These are phyloP conservation scores for Siniperca obscura DNA, from an alignment of 2,797 vertebrate species.

Conservation along the genomic window DNA sequence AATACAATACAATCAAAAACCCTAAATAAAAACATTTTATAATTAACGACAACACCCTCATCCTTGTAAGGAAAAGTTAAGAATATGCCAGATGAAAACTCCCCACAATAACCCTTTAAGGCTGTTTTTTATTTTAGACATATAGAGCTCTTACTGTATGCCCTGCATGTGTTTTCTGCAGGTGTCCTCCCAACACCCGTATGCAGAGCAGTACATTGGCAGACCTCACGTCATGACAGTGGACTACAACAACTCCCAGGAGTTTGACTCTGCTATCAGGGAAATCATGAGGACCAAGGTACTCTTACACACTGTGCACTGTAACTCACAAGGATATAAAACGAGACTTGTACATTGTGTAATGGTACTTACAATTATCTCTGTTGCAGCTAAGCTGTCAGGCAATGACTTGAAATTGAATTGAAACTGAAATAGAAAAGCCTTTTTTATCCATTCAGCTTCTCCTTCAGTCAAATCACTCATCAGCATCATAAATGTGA, in stretches of 20 bases:
- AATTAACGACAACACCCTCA: neutral
- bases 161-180: slow-evolving; percentile 59
- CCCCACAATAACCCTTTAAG: neutral
- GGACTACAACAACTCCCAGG: slow-evolving; percentile 94
- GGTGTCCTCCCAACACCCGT: slow-evolving; percentile 98
- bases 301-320: neutral
- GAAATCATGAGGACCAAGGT: slow-evolving; percentile 94
- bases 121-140: neutral
- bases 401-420: neutral
- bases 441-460: slow-evolving; percentile 10
- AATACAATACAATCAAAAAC: neutral
- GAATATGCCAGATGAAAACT: neutral
- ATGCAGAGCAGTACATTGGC: slow-evolving; percentile 94
- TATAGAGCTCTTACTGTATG: neutral
- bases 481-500: neutral
- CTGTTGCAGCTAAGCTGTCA: neutral
- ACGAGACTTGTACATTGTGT: neutral
- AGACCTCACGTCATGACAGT: slow-evolving; percentile 96
- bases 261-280: slow-evolving; percentile 93
- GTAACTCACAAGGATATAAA: neutral
- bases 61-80: neutral
- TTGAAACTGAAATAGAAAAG: slow-evolving; percentile 4
- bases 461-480: slow-evolving; percentile 8
- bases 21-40: neutral
- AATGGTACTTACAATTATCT: neutral